These are phyloP conservation scores for Portevinia maculata DNA, from an alignment of 2,888 invertebrate genomes.

Conservation along the genomic window DNA sequence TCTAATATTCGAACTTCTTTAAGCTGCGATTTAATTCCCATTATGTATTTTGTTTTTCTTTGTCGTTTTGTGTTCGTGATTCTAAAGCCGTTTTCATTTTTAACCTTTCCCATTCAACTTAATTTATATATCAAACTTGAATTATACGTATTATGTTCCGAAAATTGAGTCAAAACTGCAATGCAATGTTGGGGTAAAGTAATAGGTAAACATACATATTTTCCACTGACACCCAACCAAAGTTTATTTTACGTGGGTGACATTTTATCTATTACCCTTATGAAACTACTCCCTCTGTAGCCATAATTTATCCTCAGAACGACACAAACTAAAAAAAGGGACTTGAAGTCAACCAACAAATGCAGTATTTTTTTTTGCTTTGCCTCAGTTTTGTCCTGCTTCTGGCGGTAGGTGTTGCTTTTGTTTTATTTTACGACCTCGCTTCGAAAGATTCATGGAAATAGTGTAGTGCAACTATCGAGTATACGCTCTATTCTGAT, in stretches of 20 bases:
- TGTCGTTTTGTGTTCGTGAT: too few relatives aligned
- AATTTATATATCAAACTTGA: too few relatives aligned
- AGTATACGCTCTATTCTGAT: background rate
- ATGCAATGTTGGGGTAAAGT: too few relatives aligned
- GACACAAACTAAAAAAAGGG: conserved; percentile 10
- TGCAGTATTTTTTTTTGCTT: background rate
- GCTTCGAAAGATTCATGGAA: conserved; percentile 51
- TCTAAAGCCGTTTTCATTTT: too few relatives aligned
- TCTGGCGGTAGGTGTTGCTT: background rate
- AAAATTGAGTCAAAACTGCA: background rate
- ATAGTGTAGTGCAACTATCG: conserved; percentile 36
- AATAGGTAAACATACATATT: background rate
- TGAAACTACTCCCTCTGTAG: background rate
- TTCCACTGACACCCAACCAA: background rate
- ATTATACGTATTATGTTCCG: too few relatives aligned
- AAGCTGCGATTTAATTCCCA: too few relatives aligned
- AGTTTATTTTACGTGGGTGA: background rate
- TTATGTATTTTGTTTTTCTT: too few relatives aligned
- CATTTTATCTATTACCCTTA: background rate
- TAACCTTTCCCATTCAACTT: too few relatives aligned
- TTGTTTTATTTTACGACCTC: conserved; percentile 37
- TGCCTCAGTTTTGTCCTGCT: background rate
- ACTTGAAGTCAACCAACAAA: conserved; percentile 13
- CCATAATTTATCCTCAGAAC: background rate
- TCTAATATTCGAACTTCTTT: too few relatives aligned